Base-by-base conservation (phyloP, 2,888 invertebrate genomes). In the Ashinkailepas kermadecensis region DNA sequence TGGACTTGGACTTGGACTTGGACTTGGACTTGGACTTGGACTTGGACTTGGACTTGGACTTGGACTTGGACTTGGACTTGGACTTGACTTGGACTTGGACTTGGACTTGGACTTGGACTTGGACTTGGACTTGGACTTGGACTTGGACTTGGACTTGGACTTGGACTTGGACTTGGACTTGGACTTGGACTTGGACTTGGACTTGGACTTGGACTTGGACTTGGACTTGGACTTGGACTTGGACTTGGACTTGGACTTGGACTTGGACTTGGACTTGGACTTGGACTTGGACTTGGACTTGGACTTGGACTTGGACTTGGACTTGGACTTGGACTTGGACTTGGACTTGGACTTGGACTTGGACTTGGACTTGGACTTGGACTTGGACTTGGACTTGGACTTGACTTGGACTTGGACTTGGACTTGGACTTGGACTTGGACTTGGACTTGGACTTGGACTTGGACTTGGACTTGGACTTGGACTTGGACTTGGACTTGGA, bases 371-470 rank as follows among this genome's bases (percentile, higher is more conserved):
- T 65, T 65, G 65, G 65, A 65, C 65, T 65, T 65, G 65, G 65
- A 15, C n/a, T 65, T 65, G 65, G 65, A 65, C 65, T 65, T 65
- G 65, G 65, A 65, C n/a, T n/a, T n/a, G n/a, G n/a, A n/a, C n/a
- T n/a, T n/a, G n/a, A n/a, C n/a, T n/a, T n/a, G n/a, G n/a, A 65
- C 65, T 65, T 65, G 65, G 65, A 65, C 65, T 65, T 65, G 65
- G 65, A 65, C 65, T 65, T 65, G 65, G 65, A 65, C 65, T 65
- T 65, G 83, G 23, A n/a, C 65, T 65, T 65, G 65, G 65, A n/a
- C 65, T 65, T 65, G 65, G 65, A n/a, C 65, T 65, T 65, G 65
- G 65, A 65, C 65, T 65, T 65, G 65, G 65, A 65, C 65, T 65
- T 65, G 65, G 65, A 65, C 65, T 65, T 65, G 65, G 65, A 65